Conservation (phyloP, 2,888 invertebrate genomes). For the Scaptomyza cyrtandrae region DNA sequence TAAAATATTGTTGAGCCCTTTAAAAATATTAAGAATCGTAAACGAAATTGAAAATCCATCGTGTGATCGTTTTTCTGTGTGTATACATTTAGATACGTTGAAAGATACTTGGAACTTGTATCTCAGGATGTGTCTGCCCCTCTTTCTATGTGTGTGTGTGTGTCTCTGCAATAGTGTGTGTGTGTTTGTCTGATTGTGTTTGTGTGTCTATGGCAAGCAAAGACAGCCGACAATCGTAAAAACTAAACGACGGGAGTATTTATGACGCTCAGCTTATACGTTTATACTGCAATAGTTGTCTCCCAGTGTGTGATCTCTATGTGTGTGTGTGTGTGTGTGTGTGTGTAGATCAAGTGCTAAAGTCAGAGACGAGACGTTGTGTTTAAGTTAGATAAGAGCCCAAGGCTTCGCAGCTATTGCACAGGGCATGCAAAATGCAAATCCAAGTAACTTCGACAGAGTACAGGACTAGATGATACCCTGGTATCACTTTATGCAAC, state of each 20-base stretch:
- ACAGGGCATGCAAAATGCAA: conserved; percentile 69
- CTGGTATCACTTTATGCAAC: not conserved
- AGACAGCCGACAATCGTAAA: conserved; percentile 79
- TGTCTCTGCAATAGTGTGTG: conserved; percentile 6
- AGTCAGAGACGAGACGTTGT: conserved; percentile 61
- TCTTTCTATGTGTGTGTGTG: conserved; percentile 20
- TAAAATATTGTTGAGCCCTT: not conserved
- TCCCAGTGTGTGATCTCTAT: conserved; percentile 42
- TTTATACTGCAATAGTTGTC: conserved; percentile 49
- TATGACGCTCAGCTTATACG: conserved; percentile 63
- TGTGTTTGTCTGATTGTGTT: conserved; percentile 11
- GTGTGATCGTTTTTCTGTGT: conserved; percentile 6
- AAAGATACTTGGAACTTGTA: conserved; percentile 70
- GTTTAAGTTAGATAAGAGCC: conserved; percentile 71
- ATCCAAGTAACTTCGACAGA: conserved; percentile 9
- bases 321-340: conserved; percentile 22
- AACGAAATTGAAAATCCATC: not conserved
- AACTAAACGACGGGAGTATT: conserved; percentile 77
- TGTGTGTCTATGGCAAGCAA: conserved; percentile 65
- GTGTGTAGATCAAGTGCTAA: conserved; percentile 71
- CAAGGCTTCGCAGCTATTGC: conserved; percentile 57
- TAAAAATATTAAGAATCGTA: not conserved
- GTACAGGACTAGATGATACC: not conserved
- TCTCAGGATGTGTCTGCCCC: conserved; percentile 36
- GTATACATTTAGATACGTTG: conserved; percentile 76